Evolutionary conservation across 2,888 invertebrate species (phyloP).

Genomic region (Diogma glabrata): DNA sequence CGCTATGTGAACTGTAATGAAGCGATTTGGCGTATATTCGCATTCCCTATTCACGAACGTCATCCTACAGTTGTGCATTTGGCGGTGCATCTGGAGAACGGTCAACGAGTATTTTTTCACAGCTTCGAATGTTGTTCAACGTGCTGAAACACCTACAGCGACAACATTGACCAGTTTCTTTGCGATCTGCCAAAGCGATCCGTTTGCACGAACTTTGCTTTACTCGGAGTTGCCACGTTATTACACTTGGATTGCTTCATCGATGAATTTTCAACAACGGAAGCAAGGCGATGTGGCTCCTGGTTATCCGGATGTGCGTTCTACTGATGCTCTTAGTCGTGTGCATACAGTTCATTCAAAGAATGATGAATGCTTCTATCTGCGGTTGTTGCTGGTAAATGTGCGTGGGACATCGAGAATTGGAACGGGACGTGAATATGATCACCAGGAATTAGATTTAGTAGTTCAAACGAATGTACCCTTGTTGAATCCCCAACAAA

Average conservation of each 20-base stretch:
- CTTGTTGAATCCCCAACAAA: background rate
- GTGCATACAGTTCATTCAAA: too few species aligned
- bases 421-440: slow-evolving; percentile 19
- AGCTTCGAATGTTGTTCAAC: slow-evolving; percentile 6
- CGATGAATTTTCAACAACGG: slow-evolving; percentile 25
- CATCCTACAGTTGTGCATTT: too few species aligned
- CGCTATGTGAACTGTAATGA: too few species aligned
- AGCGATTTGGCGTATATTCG: too few species aligned
- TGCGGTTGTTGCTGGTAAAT: too few species aligned
- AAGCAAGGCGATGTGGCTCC: slow-evolving; percentile 25
- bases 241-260: slow-evolving; percentile 26
- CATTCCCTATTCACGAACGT: too few species aligned
- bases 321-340: too few species aligned
- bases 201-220: slow-evolving; percentile 25
- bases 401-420: too few species aligned
- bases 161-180: slow-evolving; percentile 17
- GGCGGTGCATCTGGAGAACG: too few species aligned
- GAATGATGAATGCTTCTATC: too few species aligned
- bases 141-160: slow-evolving; percentile 13
- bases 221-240: slow-evolving; percentile 27
- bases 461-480: background rate
- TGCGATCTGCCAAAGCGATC: slow-evolving; percentile 16
- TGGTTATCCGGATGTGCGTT: slow-evolving; percentile 22
- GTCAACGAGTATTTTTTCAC: too few species aligned
- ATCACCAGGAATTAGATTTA: slow-evolving; percentile 7